A percentile compares a stretch with the other conserved stretches of the same genome.
Evolutionary conservation across 2,113 vertebrate genomes (phyloP).

Genomic region (Gymnogyps californianus): DNA sequence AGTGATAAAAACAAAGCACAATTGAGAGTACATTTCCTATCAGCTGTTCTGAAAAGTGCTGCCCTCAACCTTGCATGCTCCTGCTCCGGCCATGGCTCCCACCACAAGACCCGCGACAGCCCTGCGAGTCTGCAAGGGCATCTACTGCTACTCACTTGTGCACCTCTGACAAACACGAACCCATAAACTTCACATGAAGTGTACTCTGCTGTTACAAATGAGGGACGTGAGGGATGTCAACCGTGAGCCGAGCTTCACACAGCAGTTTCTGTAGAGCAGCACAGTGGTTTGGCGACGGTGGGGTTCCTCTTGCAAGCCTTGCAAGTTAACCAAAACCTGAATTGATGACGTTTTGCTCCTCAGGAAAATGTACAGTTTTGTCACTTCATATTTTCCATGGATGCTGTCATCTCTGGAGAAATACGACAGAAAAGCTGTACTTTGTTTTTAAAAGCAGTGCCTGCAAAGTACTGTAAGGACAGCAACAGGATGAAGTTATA

Average conservation of each 20-base stretch:
- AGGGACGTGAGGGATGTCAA: neutral
- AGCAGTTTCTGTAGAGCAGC: neutral
- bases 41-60: neutral
- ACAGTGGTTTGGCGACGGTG: neutral
- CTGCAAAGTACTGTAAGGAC: neutral
- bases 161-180: neutral
- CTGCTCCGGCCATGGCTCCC: rapidly evolving
- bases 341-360: neutral
- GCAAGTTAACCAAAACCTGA: neutral
- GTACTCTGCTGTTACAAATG: rapidly evolving
- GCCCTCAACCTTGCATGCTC: neutral
- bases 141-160: neutral
- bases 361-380: neutral
- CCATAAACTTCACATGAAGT: rapidly evolving
- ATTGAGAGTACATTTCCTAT: neutral
- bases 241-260: neutral
- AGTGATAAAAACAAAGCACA: conserved; percentile 1
- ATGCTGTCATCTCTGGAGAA: neutral
- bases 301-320: neutral
- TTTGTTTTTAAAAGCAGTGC: neutral
- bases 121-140: neutral
- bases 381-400: neutral
- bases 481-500: neutral
- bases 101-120: rapidly evolving
- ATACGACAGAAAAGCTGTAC: neutral